Base-by-base conservation (phyloP, 2,888 invertebrate genomes). In the Nomada fucata region DNA sequence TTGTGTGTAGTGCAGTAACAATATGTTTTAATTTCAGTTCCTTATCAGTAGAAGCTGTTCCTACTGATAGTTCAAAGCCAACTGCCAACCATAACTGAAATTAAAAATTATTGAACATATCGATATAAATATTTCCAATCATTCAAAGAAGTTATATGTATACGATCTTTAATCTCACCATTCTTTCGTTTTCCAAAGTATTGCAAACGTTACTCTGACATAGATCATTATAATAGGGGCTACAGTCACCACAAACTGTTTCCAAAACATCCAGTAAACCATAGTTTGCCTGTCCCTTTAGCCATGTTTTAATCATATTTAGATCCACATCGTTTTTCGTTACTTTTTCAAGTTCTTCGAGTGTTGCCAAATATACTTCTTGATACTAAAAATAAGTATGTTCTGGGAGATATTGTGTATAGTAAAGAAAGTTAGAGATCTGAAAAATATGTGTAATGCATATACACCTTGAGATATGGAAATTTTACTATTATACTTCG, bases 41-140 rank as follows among this genome's bases (percentile, higher is more conserved):
- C 72, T 85, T 60, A 23, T 76, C 76, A 5, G 85, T 70, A 3
- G 90, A 86, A 20, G 86, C 72, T n/a, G 87, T 72, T 29, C 91
- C 91, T 53, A 92, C 63, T 18, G 93, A 89, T 18, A 93, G 53
- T 50, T 91, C 83, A 79, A 90, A 85, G 82, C 91, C 90, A 10
- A 89, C 85, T 23, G 73, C 79, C 10, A 92, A 61, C 90, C 87
- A 90, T 26, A 93, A 52, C 86, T 90, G 42, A 75, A 86, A 85
- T 72, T 36, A 47, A 13, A 60, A 67, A 36, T 74, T 29, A n/a
- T 60, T 55, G 29, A 57, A 60, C 20, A n/a, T 20, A 57, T 57
- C 52, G 29, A 29, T 42, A 4, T n/a, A 70, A 60, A n/a, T 5
- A n/a, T 18, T 44, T 23, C 15, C 59, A 29, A 29, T 42, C 11